phyloP scores from a whole-genome alignment of 2,888 invertebrate species.

The Scaptomyza cyrtandrae region DNA sequence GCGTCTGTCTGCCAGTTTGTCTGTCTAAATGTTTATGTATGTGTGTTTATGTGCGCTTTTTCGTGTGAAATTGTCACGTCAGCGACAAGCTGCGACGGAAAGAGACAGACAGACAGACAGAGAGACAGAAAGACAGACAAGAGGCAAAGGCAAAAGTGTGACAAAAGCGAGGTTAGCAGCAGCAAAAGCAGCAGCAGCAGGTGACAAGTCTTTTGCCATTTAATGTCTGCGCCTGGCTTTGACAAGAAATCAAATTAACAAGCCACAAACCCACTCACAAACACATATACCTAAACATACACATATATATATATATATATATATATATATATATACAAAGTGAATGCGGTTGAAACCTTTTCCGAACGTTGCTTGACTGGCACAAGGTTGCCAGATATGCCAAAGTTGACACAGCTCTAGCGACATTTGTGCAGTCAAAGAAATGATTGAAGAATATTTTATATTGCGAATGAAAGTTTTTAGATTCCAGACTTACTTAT shows the following conservation, averaged over 20 bases:
- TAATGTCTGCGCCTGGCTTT: conserved; percentile 58
- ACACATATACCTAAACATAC: not conserved
- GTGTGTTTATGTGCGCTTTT: conserved; percentile 32
- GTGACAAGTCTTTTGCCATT: conserved; percentile 58
- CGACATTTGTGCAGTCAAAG: not conserved
- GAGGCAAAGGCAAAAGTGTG: conserved; percentile 75
- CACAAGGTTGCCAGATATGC: not conserved
- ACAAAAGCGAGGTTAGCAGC: conserved; percentile 43
- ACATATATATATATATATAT: not conserved
- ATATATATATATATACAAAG: not conserved
- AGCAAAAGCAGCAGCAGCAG: conserved; percentile 32
- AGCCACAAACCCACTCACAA: conserved; percentile 44
- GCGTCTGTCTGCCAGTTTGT: conserved; percentile 26
- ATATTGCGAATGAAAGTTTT: no score
- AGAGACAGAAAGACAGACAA: not conserved
- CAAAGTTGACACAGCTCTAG: not conserved
- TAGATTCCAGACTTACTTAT: no score
- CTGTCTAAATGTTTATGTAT: conserved; percentile 35
- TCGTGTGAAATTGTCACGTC: conserved; percentile 80
- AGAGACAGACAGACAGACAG: no score
- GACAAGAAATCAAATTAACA: conserved; percentile 78
- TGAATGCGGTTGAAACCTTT: conserved; percentile 53
- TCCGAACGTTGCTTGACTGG: conserved; percentile 28
- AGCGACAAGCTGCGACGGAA: conserved; percentile 50
- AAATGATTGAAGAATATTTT: no score